Conservation (phyloP, 2,113 vertebrate species). For the Acanthisitta chloris region DNA sequence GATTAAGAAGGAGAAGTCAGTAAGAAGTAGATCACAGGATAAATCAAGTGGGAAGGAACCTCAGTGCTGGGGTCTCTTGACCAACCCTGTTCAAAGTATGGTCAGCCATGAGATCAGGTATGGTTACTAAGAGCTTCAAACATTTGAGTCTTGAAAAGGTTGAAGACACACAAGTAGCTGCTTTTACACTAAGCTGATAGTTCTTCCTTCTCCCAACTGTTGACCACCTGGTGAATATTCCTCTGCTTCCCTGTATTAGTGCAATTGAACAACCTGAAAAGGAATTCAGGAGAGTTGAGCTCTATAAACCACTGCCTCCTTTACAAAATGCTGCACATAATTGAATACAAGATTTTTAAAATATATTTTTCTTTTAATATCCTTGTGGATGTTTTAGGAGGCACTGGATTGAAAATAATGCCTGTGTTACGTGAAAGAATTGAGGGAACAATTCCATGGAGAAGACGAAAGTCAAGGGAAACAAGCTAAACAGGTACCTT, state of each 20-base stretch:
- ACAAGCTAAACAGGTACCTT: background rate
- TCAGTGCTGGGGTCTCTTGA: background rate
- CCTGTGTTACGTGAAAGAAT: background rate
- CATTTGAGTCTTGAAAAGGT: background rate
- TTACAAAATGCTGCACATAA: background rate
- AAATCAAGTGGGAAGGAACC: background rate
- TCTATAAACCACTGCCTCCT: background rate
- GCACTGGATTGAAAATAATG: background rate
- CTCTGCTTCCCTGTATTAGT: background rate
- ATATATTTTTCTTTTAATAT: background rate
- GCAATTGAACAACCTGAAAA: accelerated
- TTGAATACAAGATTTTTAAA: background rate
- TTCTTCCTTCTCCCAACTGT: background rate
- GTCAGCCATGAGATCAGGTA: background rate
- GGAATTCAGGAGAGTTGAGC: background rate
- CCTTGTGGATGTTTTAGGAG: background rate
- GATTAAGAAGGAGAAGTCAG: background rate
- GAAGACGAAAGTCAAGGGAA: background rate
- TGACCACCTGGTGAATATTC: background rate
- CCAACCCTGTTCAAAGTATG: background rate
- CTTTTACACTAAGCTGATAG: background rate
- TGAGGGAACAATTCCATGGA: background rate
- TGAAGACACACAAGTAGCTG: background rate
- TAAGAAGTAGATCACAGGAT: background rate
- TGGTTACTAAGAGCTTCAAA: background rate